phyloP scores from a whole-genome alignment of 2,113 vertebrate species.

The Poicephalus gulielmi region DNA sequence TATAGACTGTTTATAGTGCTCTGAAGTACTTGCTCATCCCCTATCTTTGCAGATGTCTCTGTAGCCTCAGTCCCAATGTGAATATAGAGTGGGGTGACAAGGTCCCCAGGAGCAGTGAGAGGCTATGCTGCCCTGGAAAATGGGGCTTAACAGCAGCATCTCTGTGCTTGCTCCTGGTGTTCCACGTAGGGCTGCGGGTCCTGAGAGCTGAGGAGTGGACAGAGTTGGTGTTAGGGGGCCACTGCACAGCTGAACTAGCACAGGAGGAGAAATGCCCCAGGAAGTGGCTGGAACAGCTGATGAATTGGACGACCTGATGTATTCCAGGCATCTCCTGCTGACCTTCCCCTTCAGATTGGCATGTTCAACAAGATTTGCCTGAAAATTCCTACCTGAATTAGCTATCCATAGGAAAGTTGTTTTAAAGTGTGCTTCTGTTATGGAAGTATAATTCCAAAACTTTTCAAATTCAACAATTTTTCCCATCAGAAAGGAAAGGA shows the following conservation, averaged over 20 bases:
- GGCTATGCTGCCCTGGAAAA: not conserved
- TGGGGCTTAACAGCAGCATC: not conserved
- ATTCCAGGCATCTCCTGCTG: slow-evolving; percentile 9
- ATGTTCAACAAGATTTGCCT: not conserved
- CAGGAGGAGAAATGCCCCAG: not conserved
- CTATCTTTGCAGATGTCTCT: not conserved
- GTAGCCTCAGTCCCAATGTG: not conserved
- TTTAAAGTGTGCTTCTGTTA: not conserved
- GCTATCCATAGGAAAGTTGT: not conserved
- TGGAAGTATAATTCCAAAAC: not conserved
- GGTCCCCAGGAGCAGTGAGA: not conserved
- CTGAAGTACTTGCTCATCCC: not conserved
- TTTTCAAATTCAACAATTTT: not conserved
- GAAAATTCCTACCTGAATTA: not conserved
- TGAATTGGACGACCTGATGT: not conserved
- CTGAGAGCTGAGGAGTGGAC: not conserved
- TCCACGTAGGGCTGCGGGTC: not conserved
- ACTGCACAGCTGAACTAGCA: not conserved
- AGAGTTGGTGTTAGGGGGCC: not conserved
- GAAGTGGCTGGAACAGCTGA: not conserved
- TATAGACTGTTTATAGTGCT: not conserved
- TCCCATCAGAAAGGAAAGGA: not conserved
- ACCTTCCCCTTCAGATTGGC: not conserved
- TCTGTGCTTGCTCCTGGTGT: not conserved
- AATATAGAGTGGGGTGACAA: not conserved